Percentiles rank a stretch among this genome's conserved stretches.
These are phyloP conservation scores for Brachyopa scutellaris DNA, from an alignment of 2,888 invertebrate genomes.

Conservation along the genomic window DNA sequence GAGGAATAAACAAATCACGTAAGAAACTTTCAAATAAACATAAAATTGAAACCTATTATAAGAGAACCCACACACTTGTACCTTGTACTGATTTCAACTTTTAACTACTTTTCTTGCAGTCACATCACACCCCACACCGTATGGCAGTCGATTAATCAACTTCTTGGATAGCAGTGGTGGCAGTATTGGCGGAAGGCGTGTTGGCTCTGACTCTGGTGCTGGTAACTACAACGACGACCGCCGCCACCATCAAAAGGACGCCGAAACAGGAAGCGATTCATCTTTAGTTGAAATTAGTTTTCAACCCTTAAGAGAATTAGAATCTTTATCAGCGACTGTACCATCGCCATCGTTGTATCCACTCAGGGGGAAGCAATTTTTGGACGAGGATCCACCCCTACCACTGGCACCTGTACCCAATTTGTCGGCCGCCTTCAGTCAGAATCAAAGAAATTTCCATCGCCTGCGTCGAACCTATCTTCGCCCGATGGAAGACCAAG, in stretches of 20 bases:
- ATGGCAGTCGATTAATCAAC: constrained; percentile 66
- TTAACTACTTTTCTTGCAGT: constrained; percentile 70
- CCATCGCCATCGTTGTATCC: constrained; percentile 15
- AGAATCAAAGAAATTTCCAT: constrained; percentile 28
- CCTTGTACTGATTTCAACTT: constrained; percentile 31
- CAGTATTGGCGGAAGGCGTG: constrained; percentile 10
- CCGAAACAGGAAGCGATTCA: constrained; percentile 72
- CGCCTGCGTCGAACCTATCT: constrained; percentile 47
- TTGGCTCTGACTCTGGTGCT: not conserved
- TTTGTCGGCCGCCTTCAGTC: constrained; percentile 8
- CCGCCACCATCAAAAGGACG: constrained; percentile 54
- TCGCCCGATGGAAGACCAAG: not conserved
- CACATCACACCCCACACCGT: constrained; percentile 58
- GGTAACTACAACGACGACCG: constrained; percentile 26
- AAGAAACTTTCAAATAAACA: constrained; percentile 31
- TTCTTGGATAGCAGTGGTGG: constrained; percentile 35
- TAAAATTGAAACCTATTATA: constrained; percentile 42
- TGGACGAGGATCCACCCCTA: constrained; percentile 20
- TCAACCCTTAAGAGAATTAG: constrained; percentile 72
- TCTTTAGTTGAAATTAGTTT: constrained; percentile 73
- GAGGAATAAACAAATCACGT: constrained; percentile 44
- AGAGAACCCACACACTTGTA: constrained; percentile 33
- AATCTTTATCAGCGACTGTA: constrained; percentile 40
- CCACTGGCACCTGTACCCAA: constrained; percentile 13
- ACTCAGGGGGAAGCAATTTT: constrained; percentile 48